Conservation (phyloP, 2,797 vertebrate genomes). For the Lagodon rhomboides region DNA sequence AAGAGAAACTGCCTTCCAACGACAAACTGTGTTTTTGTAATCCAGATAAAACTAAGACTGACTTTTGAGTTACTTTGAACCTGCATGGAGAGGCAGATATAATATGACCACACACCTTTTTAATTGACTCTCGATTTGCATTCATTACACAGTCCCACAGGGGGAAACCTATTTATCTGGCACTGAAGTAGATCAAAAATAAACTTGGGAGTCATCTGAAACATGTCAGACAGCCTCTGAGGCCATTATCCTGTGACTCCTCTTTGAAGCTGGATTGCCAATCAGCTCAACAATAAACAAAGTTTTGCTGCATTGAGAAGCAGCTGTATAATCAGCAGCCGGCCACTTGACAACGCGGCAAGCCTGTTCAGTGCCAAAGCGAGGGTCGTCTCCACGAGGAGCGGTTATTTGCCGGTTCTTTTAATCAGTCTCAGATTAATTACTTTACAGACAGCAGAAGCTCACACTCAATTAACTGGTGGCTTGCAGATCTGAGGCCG, state of each 20-base stretch:
- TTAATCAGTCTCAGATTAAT: slow-evolving; percentile 83
- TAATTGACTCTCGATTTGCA: slow-evolving; percentile 6
- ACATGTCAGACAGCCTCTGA: slow-evolving; percentile 30
- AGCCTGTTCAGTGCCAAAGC: slow-evolving; percentile 52
- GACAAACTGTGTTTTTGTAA: neutral
- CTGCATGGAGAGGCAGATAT: neutral
- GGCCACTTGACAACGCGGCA: slow-evolving; percentile 56
- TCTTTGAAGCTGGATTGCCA: slow-evolving; percentile 52
- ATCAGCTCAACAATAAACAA: slow-evolving; percentile 56
- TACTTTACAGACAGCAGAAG: slow-evolving; percentile 69
- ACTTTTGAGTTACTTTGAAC: neutral
- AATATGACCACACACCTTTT: neutral
- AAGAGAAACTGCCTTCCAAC: neutral
- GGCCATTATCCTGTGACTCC: slow-evolving; percentile 47
- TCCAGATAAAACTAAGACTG: neutral
- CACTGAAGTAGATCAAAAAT: slow-evolving; percentile 41
- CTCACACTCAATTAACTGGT: slow-evolving; percentile 73
- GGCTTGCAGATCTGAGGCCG: slow-evolving; percentile 70
- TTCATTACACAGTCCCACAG: slow-evolving; percentile 9
- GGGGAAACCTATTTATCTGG: slow-evolving; percentile 19
- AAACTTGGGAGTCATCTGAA: slow-evolving; percentile 47
- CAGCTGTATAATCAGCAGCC: slow-evolving; percentile 53
- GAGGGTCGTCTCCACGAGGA: slow-evolving; percentile 58
- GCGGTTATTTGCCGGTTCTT: slow-evolving; percentile 58
- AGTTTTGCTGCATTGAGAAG: slow-evolving; percentile 30